These are phyloP conservation scores for Strix aluco DNA, from an alignment of 2,113 vertebrate genomes.

Conservation along the genomic window DNA sequence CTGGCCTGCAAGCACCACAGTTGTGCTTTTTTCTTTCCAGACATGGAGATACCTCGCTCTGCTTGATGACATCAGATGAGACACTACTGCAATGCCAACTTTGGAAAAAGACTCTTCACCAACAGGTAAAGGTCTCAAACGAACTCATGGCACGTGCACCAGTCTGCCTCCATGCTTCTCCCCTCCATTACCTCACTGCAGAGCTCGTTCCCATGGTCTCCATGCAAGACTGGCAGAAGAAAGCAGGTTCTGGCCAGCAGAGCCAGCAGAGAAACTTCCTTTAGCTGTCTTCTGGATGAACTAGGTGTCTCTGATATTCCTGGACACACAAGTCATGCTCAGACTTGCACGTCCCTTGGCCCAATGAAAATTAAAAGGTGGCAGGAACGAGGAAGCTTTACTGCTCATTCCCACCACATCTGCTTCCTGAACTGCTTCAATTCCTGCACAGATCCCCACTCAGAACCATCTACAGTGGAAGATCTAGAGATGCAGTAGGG, in stretches of 20 bases:
- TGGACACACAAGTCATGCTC: background rate
- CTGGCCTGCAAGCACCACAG: no score
- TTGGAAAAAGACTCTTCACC: background rate
- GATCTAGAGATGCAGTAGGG: background rate
- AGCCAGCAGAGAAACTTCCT: background rate
- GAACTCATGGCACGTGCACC: rapidly evolving
- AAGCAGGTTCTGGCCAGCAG: background rate
- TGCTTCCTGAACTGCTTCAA: background rate
- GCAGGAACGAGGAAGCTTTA: background rate
- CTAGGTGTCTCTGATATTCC: background rate
- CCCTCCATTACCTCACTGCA: background rate
- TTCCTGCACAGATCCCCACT: background rate
- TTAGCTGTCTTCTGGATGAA: background rate
- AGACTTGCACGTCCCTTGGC: background rate
- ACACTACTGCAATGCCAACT: background rate
- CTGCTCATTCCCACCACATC: background rate
- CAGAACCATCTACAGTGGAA: background rate
- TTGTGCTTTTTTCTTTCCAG: background rate
- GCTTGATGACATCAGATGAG: background rate
- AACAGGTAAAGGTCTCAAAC: background rate
- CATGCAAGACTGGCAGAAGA: background rate
- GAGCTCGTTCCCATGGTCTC: rapidly evolving
- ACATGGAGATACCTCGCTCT: background rate
- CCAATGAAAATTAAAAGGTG: background rate
- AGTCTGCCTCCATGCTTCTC: background rate